Evolutionary conservation across 64 coral and sea anemone species (phyloP), one percentile per base, ranked within the genome.

Genomic region (Porites australiensis): DNA sequence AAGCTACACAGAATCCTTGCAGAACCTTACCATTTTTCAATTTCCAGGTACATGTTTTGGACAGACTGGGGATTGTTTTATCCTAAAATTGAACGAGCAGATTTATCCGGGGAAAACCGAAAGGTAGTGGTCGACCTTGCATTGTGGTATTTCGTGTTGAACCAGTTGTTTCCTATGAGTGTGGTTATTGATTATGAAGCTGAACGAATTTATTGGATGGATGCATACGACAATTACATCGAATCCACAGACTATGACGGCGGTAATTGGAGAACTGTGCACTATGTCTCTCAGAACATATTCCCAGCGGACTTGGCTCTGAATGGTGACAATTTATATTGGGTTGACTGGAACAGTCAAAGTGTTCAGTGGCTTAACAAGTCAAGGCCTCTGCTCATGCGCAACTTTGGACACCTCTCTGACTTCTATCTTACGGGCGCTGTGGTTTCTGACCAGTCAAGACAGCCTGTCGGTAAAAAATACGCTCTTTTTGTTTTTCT

Each of bases 261-360:
- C 2, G 44, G 11, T 20, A 49, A 50, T 0, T 52, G 58, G 50
- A 27, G 0, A 0, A 67, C 5, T 67, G 47, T 93, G 15, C 20
- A 66, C 15, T 93, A 79, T 46, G 16, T 44, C 0, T 5, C 0
- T 8, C 59, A 53, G 0, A 74, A 77, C 11, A 79, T 93, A 13
- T 70, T 73, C 16, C 91, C 91, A 11, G 83, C 64, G 5, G 91
- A 93, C 70, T 21, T 93, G 3, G 91, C 91, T 16, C 15, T 93
- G 13, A 87, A 93, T 54, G 49, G 60, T 27, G 64, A 45, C 8
- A 67, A 51, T 5, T 18, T 93, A 3, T 87, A 67, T 22, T 93
- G 91, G 91, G 70, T 60, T 10, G 91, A 93, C 60, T 58, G 59
- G 61, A 22, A 70, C 7, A 79, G 58, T 65, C 49, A 6, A 0